Conservation (phyloP, 2,113 vertebrate species). For the Acanthochromis polyacanthus region DNA sequence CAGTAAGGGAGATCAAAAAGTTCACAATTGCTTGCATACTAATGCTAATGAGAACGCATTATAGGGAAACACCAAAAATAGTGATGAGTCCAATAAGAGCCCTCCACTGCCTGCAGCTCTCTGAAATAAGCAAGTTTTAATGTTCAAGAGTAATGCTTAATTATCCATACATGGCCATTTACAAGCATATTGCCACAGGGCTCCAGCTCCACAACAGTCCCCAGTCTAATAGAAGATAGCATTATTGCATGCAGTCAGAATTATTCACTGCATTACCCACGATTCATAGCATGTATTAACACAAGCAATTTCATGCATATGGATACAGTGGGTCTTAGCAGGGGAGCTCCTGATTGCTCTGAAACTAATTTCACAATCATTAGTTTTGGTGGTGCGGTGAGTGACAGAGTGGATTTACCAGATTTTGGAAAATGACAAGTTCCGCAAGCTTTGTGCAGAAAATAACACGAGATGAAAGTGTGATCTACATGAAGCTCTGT, state of each 20-base stretch:
- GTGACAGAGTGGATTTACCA: conserved; percentile 74
- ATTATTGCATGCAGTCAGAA: conserved; percentile 94
- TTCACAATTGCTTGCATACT: conserved; percentile 57
- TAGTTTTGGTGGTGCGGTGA: conserved; percentile 89
- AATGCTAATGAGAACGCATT: conserved; percentile 70
- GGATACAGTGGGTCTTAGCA: conserved; percentile 97
- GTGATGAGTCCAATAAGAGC: conserved; percentile 74
- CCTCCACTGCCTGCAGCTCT: conserved; percentile 79
- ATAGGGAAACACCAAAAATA: conserved; percentile 60
- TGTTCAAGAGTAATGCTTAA: conserved; percentile 89
- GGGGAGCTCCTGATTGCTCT: conserved; percentile 95
- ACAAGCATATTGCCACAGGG: conserved; percentile 92
- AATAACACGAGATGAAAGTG: conserved; percentile 33
- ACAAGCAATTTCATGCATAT: conserved; percentile 99
- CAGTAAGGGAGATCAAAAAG: conserved; percentile 48
- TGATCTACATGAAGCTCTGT: conserved; percentile 19
- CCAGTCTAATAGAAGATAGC: conserved; percentile 93
- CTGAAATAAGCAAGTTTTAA: conserved; percentile 88
- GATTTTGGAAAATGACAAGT: conserved; percentile 70
- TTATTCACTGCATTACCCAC: conserved; percentile 93
- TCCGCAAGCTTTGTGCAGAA: conserved; percentile 45
- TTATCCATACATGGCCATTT: conserved; percentile 91
- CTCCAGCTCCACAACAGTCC: conserved; percentile 85
- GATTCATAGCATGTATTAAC: conserved; percentile 98
- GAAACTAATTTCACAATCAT: conserved; percentile 99